These are phyloP conservation scores for Seira ritae DNA, from an alignment of 2,888 invertebrate genomes.

Conservation along the genomic window DNA sequence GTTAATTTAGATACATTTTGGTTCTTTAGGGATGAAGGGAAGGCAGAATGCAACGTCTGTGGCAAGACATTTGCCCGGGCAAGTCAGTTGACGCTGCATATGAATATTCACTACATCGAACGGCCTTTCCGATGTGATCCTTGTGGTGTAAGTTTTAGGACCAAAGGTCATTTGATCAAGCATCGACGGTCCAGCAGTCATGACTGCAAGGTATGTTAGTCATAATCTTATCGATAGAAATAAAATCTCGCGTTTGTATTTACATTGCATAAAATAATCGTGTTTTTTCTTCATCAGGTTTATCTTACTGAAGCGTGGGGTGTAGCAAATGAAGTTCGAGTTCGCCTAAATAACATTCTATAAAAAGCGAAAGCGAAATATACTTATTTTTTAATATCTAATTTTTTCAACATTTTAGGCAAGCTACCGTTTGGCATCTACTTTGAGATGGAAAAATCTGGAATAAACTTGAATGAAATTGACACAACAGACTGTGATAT, in stretches of 20 bases:
- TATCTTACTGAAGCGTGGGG: slow-evolving; percentile 72
- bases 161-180: slow-evolving; percentile 93
- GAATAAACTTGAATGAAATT: slow-evolving; percentile 93
- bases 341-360: too few species aligned
- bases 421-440: slow-evolving; percentile 96
- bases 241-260: neutral
- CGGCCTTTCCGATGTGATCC: slow-evolving; percentile 93
- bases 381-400: too few species aligned
- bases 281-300: slow-evolving; percentile 48
- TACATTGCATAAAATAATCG: slow-evolving; percentile 14
- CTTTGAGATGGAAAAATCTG: slow-evolving; percentile 93
- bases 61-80: slow-evolving; percentile 94
- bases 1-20: neutral
- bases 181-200: slow-evolving; percentile 95
- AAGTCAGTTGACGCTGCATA: slow-evolving; percentile 87
- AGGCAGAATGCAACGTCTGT: slow-evolving; percentile 89
- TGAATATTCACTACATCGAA: slow-evolving; percentile 97
- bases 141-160: slow-evolving; percentile 91
- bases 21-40: slow-evolving; percentile 83
- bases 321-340: slow-evolving; percentile 82
- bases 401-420: too few species aligned
- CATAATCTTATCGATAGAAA: neutral
- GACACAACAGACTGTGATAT: slow-evolving; percentile 98
- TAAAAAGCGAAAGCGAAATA: too few species aligned
- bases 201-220: slow-evolving; percentile 85